These are phyloP conservation scores for Epinephelus cyanopodus DNA, from an alignment of 2,113 vertebrate genomes.

Conservation along the genomic window DNA sequence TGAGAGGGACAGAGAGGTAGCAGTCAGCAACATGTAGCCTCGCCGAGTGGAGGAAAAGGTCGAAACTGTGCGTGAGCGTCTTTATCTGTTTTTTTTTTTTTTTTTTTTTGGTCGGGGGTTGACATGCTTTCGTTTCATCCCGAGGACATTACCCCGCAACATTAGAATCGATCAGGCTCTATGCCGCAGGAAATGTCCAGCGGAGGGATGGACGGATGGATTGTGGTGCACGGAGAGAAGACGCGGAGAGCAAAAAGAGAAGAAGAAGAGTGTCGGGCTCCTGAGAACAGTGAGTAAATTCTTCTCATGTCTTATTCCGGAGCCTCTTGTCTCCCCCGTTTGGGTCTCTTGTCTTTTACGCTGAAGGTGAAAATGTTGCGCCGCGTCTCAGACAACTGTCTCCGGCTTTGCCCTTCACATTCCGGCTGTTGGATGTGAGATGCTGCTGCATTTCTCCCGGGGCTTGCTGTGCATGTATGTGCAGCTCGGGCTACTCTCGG, in stretches of 20 bases:
- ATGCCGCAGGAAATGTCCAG: conserved; percentile 79
- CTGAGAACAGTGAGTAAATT: conserved; percentile 81
- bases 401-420: conserved; percentile 82
- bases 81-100: conserved; percentile 9
- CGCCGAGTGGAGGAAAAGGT: conserved; percentile 76
- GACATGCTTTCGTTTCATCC: conserved; percentile 62
- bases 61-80: conserved; percentile 70
- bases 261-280: conserved; percentile 70
- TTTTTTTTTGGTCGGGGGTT: background rate
- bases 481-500: background rate
- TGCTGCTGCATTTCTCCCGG: conserved; percentile 42
- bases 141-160: conserved; percentile 69
- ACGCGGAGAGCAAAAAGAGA: conserved; percentile 69
- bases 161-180: conserved; percentile 63
- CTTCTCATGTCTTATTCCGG: conserved; percentile 13
- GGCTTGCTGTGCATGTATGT: conserved; percentile 24
- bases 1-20: conserved; percentile 70
- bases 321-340: background rate
- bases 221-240: conserved; percentile 71
- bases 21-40: conserved; percentile 86
- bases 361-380: conserved; percentile 71
- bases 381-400: conserved; percentile 64
- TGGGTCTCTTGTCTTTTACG: background rate
- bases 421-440: conserved; percentile 39
- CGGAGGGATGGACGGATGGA: conserved; percentile 77